A percentile compares a stretch with the other conserved stretches of the same genome.
Evolutionary conservation across 2,888 invertebrate genomes (phyloP).

Genomic region (Clistopyga incitator): DNA sequence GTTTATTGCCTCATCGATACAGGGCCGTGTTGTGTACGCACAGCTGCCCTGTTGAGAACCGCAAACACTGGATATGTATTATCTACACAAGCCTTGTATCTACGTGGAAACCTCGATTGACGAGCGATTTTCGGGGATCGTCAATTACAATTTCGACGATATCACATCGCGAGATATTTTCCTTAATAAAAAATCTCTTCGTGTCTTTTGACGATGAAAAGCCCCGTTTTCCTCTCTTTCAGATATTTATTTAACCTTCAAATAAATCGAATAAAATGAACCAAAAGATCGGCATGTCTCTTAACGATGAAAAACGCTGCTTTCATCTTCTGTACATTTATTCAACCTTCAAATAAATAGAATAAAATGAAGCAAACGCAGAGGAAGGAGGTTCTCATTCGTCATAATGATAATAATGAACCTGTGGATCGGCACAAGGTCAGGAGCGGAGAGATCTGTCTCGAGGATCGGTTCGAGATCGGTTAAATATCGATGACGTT

Average conservation of each 20-base stretch:
- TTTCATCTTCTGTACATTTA: too few species aligned
- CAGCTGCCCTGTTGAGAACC: neutral
- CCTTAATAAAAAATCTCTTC: too few species aligned
- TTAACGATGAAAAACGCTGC: too few species aligned
- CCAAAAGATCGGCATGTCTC: too few species aligned
- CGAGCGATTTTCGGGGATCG: constrained; percentile 27
- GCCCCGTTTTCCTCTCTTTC: too few species aligned
- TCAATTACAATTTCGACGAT: constrained; percentile 14
- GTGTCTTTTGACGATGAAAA: too few species aligned
- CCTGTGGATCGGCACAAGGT: neutral
- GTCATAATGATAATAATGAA: too few species aligned
- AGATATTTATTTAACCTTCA: too few species aligned
- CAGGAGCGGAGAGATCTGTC: neutral
- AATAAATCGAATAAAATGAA: too few species aligned
- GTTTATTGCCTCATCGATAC: constrained; percentile 48
- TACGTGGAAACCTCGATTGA: neutral
- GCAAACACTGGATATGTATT: neutral
- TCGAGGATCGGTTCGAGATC: constrained; percentile 24
- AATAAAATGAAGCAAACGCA: too few species aligned
- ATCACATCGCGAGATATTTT: neutral
- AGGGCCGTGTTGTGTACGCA: constrained; percentile 17
- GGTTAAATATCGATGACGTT: constrained; percentile 46
- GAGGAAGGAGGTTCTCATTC: too few species aligned
- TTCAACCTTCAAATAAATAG: too few species aligned
- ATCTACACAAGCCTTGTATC: neutral